These are phyloP conservation scores for Limnodromus scolopaceus DNA, from an alignment of 2,797 vertebrate species.

Conservation along the genomic window DNA sequence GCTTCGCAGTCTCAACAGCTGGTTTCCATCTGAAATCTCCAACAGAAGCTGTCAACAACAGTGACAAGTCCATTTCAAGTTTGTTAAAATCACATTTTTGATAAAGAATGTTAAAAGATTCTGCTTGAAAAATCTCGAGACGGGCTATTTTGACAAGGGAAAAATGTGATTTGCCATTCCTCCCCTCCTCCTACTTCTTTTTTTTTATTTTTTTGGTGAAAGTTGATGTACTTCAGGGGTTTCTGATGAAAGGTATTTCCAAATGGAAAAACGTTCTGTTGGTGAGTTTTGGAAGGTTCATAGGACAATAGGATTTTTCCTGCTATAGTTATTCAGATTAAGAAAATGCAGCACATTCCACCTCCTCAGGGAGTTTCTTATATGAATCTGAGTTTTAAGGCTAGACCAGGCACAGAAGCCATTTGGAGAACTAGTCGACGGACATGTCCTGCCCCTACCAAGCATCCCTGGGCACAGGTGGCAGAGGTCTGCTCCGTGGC, in stretches of 20 bases:
- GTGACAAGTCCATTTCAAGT: neutral
- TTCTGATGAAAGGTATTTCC: neutral
- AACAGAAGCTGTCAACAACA: neutral
- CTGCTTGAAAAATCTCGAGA: neutral
- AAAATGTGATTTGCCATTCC: neutral
- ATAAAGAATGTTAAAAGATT: neutral
- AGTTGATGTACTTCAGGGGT: neutral
- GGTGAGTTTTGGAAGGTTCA: neutral
- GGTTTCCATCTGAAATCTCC: neutral
- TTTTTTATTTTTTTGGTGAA: neutral
- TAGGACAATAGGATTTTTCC: neutral
- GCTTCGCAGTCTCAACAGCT: neutral
- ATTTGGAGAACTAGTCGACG: neutral
- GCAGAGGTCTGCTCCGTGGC: accelerated
- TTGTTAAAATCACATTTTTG: neutral
- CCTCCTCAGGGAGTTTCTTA: neutral
- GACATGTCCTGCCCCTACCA: neutral
- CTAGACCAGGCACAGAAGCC: neutral
- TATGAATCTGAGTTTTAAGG: neutral
- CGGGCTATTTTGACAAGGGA: neutral
- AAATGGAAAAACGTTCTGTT: neutral
- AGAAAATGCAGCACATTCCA: neutral
- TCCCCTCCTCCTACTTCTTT: neutral
- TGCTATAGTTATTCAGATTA: neutral
- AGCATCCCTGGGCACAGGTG: neutral